Base-by-base conservation (phyloP, 2,797 vertebrate genomes). In the Apodemus agrarius region DNA sequence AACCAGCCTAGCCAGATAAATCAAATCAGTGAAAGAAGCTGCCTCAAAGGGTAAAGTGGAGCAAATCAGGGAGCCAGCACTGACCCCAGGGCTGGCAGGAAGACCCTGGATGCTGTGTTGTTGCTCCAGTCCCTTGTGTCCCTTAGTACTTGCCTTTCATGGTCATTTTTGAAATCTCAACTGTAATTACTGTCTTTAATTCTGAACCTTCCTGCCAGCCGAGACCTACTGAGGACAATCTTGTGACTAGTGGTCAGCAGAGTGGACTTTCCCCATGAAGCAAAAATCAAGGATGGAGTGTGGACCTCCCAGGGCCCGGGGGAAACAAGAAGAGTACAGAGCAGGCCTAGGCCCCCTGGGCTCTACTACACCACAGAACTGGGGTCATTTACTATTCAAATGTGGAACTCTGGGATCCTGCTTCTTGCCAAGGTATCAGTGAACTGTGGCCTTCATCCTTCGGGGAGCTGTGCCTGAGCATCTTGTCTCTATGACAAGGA, bases 131-230 rank as follows among this genome's bases (percentile, higher is more conserved):
- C 52, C 79, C 89, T 72, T 81, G 65, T 3, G 54, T 67, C 67
- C 72, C 17, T 92, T 14, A 82, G 21, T 57, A 67, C 63, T 93
- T 88, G 63, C 74, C 17, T 74, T 89, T 49, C 31, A 57, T 54
- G 17, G 26, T n/a, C 90, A 85, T 63, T 17, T 57, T 40, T 79
- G 21, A 57, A 74, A 34, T 88, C 81, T 72, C 19, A 83, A 57
- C n/a, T 86, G 10, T 83, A 78, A 92, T 93, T 43, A 37, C 75
- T 89, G 40, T 57, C 16, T 96, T 91, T 81, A 13, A 89, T 49
- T 89, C 14, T 84, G n/a, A 52, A 57, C 29, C 72, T 90, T 61
- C 29, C 31, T 80, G 40, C 29, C 37, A 86, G 69, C 40, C 26
- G 29, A 86, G n/a, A 72, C 22, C 67, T 89, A 86, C 54, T 93